These are phyloP conservation scores for Pungitius pungitius DNA, from an alignment of 2,113 vertebrate species.

Conservation along the genomic window DNA sequence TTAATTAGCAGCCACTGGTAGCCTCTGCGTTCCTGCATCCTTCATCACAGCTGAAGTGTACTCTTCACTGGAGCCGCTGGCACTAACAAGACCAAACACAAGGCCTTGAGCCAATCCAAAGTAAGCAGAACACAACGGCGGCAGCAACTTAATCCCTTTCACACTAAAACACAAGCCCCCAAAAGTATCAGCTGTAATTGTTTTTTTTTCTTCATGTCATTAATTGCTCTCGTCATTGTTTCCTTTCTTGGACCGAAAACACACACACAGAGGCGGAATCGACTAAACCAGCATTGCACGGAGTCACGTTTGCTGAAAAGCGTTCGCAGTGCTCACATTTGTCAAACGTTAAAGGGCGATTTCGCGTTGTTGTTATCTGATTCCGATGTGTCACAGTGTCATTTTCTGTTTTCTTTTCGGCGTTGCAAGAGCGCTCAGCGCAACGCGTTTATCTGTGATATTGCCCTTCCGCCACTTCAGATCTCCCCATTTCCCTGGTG, in stretches of 20 bases:
- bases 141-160: constrained; percentile 68
- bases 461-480: constrained; percentile 80
- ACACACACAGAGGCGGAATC: constrained; percentile 31
- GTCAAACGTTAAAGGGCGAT: constrained; percentile 38
- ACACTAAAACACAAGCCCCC: constrained; percentile 38
- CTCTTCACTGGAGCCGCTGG: constrained; percentile 70
- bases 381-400: constrained; percentile 45
- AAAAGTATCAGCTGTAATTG: constrained; percentile 62
- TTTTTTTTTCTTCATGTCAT: constrained; percentile 63
- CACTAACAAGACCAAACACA: constrained; percentile 73
- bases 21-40: constrained; percentile 78
- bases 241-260: constrained; percentile 35
- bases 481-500: constrained; percentile 84
- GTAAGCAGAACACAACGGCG: constrained; percentile 72
- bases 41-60: constrained; percentile 82
- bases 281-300: constrained; percentile 8
- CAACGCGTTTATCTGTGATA: constrained; percentile 73
- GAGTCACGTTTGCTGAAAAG: constrained; percentile 16
- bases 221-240: constrained; percentile 60
- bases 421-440: constrained; percentile 56
- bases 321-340: constrained; percentile 18
- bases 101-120: constrained; percentile 70
- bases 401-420: constrained; percentile 42
- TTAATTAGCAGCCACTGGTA: constrained; percentile 86
- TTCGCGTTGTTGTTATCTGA: constrained; percentile 47